Conservation (phyloP, 2,888 invertebrate species). For the Oligia latruncula region DNA sequence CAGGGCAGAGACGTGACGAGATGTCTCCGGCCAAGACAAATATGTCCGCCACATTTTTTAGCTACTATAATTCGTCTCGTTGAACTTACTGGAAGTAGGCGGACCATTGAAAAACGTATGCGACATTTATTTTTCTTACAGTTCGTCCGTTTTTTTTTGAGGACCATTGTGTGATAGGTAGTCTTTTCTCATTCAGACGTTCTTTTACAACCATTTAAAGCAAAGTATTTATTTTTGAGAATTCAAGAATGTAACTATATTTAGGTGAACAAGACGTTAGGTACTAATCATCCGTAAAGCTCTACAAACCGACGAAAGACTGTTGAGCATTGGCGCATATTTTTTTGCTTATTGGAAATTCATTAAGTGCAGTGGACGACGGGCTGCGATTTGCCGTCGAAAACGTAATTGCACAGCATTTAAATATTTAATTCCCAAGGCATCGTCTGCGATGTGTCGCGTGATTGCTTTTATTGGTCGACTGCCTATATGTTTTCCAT, state of each 20-base stretch:
- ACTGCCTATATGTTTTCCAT: slow-evolving; percentile 71
- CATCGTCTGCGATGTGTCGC: slow-evolving; percentile 75
- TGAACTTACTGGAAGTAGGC: slow-evolving; percentile 77
- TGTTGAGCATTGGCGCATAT: slow-evolving; percentile 33
- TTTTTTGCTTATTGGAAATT: slow-evolving; percentile 82
- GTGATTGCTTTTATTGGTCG: slow-evolving; percentile 78
- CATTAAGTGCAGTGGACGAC: slow-evolving; percentile 77
- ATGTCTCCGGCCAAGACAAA: slow-evolving; percentile 87
- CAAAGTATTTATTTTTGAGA: background rate
- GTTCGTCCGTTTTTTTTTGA: slow-evolving; percentile 56
- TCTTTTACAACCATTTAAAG: background rate
- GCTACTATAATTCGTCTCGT: slow-evolving; percentile 83
- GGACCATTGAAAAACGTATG: slow-evolving; percentile 73
- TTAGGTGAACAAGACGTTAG: background rate
- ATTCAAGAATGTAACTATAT: background rate
- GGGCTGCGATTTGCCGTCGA: slow-evolving; percentile 81
- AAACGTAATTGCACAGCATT: slow-evolving; percentile 82
- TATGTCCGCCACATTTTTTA: slow-evolving; percentile 86
- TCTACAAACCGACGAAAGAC: slow-evolving; percentile 4
- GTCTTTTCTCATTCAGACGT: slow-evolving; percentile 31
- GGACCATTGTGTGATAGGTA: slow-evolving; percentile 34
- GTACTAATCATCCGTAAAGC: background rate
- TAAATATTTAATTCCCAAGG: slow-evolving; percentile 82
- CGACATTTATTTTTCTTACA: slow-evolving; percentile 68
- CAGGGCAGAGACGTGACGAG: slow-evolving; percentile 87